Evolutionary conservation across 2,888 invertebrate genomes (phyloP).

Genomic region (Timema cristinae): DNA sequence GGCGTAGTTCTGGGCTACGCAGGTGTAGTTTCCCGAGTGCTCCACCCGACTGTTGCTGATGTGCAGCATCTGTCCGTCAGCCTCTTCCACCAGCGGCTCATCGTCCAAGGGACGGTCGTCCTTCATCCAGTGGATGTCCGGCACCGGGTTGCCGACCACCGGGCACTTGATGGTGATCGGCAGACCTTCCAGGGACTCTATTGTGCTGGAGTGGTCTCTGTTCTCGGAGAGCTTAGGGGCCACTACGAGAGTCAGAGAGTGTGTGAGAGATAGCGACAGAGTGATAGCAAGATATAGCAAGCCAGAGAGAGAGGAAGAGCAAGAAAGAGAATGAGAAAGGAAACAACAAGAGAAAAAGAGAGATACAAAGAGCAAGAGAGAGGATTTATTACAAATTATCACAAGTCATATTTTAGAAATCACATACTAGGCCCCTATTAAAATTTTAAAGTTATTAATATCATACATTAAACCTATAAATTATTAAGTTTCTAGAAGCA

Average conservation of each 20-base stretch:
- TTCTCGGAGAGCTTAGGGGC: conserved; percentile 47
- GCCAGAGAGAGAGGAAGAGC: too few relatives aligned
- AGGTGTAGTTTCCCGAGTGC: conserved; percentile 55
- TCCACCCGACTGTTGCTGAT: conserved; percentile 41
- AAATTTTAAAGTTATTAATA: too few relatives aligned
- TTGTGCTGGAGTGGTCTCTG: conserved; percentile 21
- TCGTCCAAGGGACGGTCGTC: conserved; percentile 44
- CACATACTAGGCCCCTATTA: too few relatives aligned
- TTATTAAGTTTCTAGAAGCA: too few relatives aligned
- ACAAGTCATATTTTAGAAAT: not conserved
- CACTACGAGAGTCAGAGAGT: conserved; percentile 40
- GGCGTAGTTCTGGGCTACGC: conserved; percentile 55
- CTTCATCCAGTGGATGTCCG: conserved; percentile 58
- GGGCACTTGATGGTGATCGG: conserved; percentile 52
- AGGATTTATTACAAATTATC: not conserved
- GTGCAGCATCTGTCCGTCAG: conserved; percentile 45
- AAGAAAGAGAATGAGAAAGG: not conserved
- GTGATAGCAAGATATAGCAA: too few relatives aligned
- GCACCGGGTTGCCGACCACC: conserved; percentile 54
- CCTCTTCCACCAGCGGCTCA: conserved; percentile 29
- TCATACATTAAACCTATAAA: too few relatives aligned
- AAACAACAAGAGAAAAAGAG: not conserved
- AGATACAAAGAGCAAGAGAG: not conserved
- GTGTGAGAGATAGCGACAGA: too few relatives aligned
- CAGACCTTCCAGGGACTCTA: conserved; percentile 46